phyloP scores from a whole-genome alignment of 1,140 invertebrate genomes.

The Drosophila asahinai region DNA sequence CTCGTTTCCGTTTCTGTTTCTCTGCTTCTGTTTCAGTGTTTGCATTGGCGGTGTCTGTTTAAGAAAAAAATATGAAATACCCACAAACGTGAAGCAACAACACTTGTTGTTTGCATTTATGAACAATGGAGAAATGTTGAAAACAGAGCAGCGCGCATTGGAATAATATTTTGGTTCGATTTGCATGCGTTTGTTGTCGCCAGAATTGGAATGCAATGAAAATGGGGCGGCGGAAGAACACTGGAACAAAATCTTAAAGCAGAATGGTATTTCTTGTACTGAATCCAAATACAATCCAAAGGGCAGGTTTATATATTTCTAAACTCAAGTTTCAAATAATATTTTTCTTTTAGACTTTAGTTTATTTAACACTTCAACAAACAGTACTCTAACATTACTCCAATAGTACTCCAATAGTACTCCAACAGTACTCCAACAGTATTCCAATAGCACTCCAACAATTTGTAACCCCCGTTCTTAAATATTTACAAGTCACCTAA shows the following conservation, averaged over 20 bases:
- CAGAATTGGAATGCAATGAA: constrained; percentile 1
- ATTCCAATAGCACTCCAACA: no score
- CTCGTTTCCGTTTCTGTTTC: constrained; percentile 14
- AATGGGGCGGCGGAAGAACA: neutral
- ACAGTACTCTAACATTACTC: no score
- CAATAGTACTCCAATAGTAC: no score
- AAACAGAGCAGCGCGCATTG: constrained; percentile 16
- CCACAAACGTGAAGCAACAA: constrained; percentile 24
- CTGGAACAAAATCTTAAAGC: neutral
- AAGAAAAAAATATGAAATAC: constrained; percentile 37
- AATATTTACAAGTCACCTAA: neutral
- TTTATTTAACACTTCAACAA: no score
- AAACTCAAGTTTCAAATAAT: no score
- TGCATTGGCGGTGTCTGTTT: constrained; percentile 36
- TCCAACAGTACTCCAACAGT: no score
- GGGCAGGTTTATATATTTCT: no score
- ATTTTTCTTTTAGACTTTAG: no score
- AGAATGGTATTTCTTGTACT: neutral
- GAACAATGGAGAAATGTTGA: constrained; percentile 40
- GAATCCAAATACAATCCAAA: no score
- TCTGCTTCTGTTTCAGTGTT: constrained; percentile 27
- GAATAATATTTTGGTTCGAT: constrained; percentile 50
- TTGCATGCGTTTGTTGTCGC: constrained; percentile 13
- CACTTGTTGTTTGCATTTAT: constrained; percentile 68
- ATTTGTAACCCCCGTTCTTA: neutral